Base-by-base conservation (phyloP, 2,888 invertebrate species). In the Drosophila koepferae region DNA sequence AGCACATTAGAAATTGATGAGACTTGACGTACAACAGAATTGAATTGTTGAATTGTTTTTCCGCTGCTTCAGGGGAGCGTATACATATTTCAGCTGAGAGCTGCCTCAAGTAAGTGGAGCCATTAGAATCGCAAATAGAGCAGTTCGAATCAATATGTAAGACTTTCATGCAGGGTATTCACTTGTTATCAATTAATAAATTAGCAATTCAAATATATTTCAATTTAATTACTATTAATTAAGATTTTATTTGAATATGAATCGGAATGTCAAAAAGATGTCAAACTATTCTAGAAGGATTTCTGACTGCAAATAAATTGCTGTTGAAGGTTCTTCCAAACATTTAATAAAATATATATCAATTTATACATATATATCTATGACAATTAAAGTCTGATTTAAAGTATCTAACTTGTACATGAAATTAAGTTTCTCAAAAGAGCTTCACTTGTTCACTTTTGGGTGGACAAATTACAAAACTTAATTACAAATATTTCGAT, bases 1-100 rank as follows among this genome's bases (percentile, higher is more conserved):
- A 80, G 72, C 77, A 72, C 61, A 72, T 77, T 67, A 80, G 63
- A 77, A 80, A 80, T 72, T 66, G 65, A 77, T 80, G 70, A 54
- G 48, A 36, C 43, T 60, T 55, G 60, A 76, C 67, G 59, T 65
- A 49, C 53, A 18, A 63, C 38, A 58, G 58, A 56, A 63, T 63
- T 58, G 63, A 68, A 61, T 53, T 68, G 69, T 59, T 62, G 63
- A 68, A 61, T 53, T 68, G 69, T 59, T 62, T 62, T 62, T 59
- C 23, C 41, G 34, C 49, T 41, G 53, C 76, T 55, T n/a, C 31
- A 8, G 7, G 2, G 77, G 28, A 44, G 54, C 38, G 20, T 59
- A 58, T 51, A 80, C 46, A 61, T 63, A 77, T 66, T 63, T 66
- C 48, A 63, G 58, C 66, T 63, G 31, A 28, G 41, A 54, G 56